phyloP scores from a whole-genome alignment of 2,113 vertebrate species.

The Epinephelus cyanopodus region DNA sequence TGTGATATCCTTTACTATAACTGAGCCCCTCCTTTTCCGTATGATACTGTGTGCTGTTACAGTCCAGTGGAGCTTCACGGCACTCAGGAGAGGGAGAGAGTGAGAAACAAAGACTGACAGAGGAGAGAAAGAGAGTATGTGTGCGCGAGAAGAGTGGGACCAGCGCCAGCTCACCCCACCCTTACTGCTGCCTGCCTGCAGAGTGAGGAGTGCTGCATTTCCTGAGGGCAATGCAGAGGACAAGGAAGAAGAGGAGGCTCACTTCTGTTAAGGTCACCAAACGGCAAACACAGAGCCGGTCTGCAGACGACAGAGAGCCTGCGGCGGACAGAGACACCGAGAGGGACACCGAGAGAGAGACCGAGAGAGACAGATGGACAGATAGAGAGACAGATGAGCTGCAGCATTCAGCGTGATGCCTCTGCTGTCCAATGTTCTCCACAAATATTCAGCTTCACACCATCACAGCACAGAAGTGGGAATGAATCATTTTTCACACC shows the following conservation, averaged over 20 bases:
- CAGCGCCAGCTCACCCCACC: constrained; percentile 82
- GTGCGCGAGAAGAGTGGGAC: constrained; percentile 57
- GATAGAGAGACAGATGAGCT: constrained; percentile 22
- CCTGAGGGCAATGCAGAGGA: constrained; percentile 83
- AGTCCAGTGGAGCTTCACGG: constrained; percentile 52
- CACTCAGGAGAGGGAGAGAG: constrained; percentile 32
- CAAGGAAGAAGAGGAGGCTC: constrained; percentile 68
- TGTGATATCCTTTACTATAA: constrained; percentile 23
- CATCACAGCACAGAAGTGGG: constrained; percentile 51
- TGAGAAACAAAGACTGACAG: constrained; percentile 24
- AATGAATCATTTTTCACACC: constrained; percentile 61
- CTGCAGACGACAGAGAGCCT: constrained; percentile 25
- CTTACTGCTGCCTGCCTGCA: constrained; percentile 80
- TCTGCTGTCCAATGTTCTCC: constrained; percentile 43
- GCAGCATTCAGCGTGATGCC: constrained; percentile 43
- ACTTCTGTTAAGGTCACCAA: constrained; percentile 62
- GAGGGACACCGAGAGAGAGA: constrained; percentile 20
- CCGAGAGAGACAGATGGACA: constrained; percentile 25
- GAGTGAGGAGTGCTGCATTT: constrained; percentile 83
- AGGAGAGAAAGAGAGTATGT: no score
- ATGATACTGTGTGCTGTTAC: constrained; percentile 38
- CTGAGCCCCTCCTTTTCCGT: constrained; percentile 35
- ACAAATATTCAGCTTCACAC: constrained; percentile 36
- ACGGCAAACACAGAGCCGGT: constrained; percentile 36
- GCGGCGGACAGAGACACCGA: constrained; percentile 32